These are phyloP conservation scores for Aromia moschata DNA, from an alignment of 2,888 invertebrate genomes.

Conservation along the genomic window DNA sequence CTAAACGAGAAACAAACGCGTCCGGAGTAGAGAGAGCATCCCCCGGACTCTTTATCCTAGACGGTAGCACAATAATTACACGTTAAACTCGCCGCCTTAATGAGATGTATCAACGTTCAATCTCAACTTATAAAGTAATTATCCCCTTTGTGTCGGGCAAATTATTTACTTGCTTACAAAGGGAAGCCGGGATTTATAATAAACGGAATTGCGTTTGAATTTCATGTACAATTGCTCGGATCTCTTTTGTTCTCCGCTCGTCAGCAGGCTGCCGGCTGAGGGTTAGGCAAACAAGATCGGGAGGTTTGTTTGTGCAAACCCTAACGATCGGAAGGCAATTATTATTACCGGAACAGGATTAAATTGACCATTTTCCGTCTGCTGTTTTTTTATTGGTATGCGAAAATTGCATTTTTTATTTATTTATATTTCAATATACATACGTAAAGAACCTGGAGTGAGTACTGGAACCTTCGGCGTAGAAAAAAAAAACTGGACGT, in stretches of 20 bases:
- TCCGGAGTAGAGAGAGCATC: too few relatives aligned
- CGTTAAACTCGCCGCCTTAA: conserved; percentile 15
- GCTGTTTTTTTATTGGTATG: too few relatives aligned
- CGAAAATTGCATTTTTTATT: too few relatives aligned
- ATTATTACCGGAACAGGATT: too few relatives aligned
- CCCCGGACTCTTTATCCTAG: neutral
- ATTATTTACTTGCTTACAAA: conserved; percentile 37
- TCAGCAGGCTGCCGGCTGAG: neutral
- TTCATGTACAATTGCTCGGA: conserved; percentile 40
- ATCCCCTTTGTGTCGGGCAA: conserved; percentile 39
- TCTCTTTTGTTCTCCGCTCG: conserved; percentile 9
- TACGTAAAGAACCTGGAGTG: too few relatives aligned
- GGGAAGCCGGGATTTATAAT: conserved; percentile 36
- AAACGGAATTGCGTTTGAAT: conserved; percentile 40
- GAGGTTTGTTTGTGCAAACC: neutral
- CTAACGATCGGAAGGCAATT: neutral
- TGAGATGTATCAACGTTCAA: conserved; percentile 31
- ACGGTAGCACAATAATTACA: conserved; percentile 25
- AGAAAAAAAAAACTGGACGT: too few relatives aligned
- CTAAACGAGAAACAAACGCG: neutral
- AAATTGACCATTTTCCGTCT: too few relatives aligned
- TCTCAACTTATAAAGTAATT: conserved; percentile 38
- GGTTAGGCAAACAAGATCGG: neutral
- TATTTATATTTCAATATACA: too few relatives aligned
- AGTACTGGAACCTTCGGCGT: too few relatives aligned